Conservation (phyloP, 2,888 invertebrate genomes). For the Ichneumon xanthorius region DNA sequence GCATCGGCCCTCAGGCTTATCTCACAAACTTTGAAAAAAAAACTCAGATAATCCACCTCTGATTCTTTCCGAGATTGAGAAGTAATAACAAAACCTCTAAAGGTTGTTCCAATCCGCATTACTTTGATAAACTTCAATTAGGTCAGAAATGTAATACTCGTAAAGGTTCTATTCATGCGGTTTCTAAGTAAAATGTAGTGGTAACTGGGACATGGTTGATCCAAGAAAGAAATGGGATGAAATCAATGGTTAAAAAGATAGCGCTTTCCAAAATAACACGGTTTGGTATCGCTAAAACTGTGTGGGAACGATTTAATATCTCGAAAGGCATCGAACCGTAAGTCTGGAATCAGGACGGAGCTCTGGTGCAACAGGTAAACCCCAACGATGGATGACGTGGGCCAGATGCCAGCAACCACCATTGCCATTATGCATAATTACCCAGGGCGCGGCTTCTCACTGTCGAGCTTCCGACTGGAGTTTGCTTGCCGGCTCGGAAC, state of each 20-base stretch:
- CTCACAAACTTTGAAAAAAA: no score
- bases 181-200: no score
- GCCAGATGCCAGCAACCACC: conserved; percentile 72
- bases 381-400: conserved; percentile 72
- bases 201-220: not conserved
- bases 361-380: conserved; percentile 80
- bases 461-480: conserved; percentile 60
- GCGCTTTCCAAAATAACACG: not conserved
- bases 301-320: conserved; percentile 16
- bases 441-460: conserved; percentile 61
- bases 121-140: no score
- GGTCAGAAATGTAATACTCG: no score
- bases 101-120: no score
- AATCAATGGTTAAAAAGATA: not conserved
- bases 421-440: conserved; percentile 79
- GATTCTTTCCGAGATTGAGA: no score
- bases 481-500: conserved; percentile 52
- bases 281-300: not conserved
- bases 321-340: conserved; percentile 16
- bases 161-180: no score
- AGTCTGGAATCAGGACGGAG: conserved; percentile 12
- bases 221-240: not conserved
- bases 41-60: no score
- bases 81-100: no score
- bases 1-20: no score